These are phyloP conservation scores for Brachycybe producta DNA, from an alignment of 2,888 invertebrate genomes.

Conservation along the genomic window DNA sequence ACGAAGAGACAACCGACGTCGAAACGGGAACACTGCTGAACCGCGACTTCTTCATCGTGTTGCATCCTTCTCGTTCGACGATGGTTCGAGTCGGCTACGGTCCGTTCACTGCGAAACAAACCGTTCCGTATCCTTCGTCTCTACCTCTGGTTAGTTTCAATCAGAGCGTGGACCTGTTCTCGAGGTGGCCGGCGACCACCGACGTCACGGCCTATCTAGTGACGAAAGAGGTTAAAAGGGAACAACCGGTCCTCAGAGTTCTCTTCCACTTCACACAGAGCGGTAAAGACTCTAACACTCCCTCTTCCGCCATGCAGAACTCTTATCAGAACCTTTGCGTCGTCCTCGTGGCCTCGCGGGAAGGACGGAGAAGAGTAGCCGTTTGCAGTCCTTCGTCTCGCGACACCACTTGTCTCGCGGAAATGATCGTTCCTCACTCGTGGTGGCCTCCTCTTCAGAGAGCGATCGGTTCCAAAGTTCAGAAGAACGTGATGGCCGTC, in stretches of 20 bases:
- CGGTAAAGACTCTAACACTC: slow-evolving; percentile 33
- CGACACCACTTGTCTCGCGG: slow-evolving; percentile 82
- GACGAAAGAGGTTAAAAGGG: slow-evolving; percentile 68
- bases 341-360: slow-evolving; percentile 17
- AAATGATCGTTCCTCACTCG: slow-evolving; percentile 69
- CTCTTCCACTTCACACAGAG: slow-evolving; percentile 69
- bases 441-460: slow-evolving; percentile 86
- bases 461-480: slow-evolving; percentile 36
- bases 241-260: slow-evolving; percentile 80
- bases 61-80: slow-evolving; percentile 79
- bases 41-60: slow-evolving; percentile 76
- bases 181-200: slow-evolving; percentile 18
- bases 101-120: slow-evolving; percentile 88
- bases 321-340: slow-evolving; percentile 18
- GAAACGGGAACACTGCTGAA: slow-evolving; percentile 58
- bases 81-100: slow-evolving; percentile 86
- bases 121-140: slow-evolving; percentile 76
- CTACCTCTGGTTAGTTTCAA: slow-evolving; percentile 43
- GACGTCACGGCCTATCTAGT: slow-evolving; percentile 91
- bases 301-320: slow-evolving; percentile 5
- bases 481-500: slow-evolving; percentile 49
- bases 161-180: slow-evolving; percentile 18
- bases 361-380: slow-evolving; percentile 55
- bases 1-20: slow-evolving; percentile 24
- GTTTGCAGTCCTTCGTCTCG: slow-evolving; percentile 88